Conservation (phyloP, 23 tunicate genomes). For the Ciona savignyi region DNA sequence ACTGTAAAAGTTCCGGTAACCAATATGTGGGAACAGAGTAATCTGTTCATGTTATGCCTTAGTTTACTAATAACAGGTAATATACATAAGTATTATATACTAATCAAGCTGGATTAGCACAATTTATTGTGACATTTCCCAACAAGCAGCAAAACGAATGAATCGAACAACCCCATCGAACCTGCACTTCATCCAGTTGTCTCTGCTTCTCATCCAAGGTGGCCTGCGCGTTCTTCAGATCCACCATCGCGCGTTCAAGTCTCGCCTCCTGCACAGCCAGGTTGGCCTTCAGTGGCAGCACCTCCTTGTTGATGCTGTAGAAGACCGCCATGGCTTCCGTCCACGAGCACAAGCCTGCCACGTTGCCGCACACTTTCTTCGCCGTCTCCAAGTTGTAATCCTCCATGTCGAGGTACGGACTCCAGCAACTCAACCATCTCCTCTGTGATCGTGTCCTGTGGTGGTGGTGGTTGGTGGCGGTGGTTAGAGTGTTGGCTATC, state of each 20-base stretch:
- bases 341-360: slow-evolving; percentile 84
- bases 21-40: too few species aligned
- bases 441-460: slow-evolving; percentile 72
- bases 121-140: too few species aligned
- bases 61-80: too few species aligned
- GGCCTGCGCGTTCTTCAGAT: slow-evolving; percentile 52
- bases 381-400: slow-evolving; percentile 82
- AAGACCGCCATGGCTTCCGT: slow-evolving; percentile 75
- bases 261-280: slow-evolving; percentile 71
- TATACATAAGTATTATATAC: too few species aligned
- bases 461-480: too few species aligned
- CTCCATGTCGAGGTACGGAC: slow-evolving; percentile 63
- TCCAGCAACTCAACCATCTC: slow-evolving; percentile 67
- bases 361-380: slow-evolving; percentile 73
- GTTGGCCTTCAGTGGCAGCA: slow-evolving; percentile 68
- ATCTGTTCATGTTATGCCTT: too few species aligned
- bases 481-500: too few species aligned
- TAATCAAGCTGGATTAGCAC: neutral
- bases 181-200: slow-evolving; percentile 82
- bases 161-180: too few species aligned
- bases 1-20: too few species aligned
- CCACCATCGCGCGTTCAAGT: slow-evolving; percentile 49
- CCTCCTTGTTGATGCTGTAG: slow-evolving; percentile 74
- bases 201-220: slow-evolving; percentile 67
- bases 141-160: too few species aligned